Evolutionary conservation across 2,113 vertebrate species (phyloP).

Genomic region (Orycteropus afer): DNA sequence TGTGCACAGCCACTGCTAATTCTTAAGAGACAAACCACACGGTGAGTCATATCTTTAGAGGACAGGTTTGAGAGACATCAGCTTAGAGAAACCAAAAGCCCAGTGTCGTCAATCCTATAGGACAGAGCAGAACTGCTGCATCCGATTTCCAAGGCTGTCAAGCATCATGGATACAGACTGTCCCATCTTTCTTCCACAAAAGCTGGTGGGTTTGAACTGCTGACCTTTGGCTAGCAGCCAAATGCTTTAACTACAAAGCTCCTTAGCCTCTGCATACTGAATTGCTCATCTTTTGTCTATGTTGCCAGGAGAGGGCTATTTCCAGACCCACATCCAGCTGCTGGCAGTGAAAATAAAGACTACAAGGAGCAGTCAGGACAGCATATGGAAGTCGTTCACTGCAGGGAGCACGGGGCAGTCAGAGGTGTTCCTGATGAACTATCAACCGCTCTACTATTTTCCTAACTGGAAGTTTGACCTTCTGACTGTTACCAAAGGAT

Average conservation of each 20-base stretch:
- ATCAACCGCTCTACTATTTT: background rate
- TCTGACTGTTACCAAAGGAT: background rate
- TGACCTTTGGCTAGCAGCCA: too few species aligned
- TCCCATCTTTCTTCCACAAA: too few species aligned
- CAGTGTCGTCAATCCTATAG: too few species aligned
- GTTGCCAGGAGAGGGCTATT: rapidly evolving
- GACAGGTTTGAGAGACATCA: background rate
- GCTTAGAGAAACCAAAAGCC: background rate
- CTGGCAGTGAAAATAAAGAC: rapidly evolving
- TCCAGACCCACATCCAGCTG: rapidly evolving
- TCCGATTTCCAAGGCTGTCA: too few species aligned
- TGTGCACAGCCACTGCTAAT: background rate
- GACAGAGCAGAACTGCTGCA: too few species aligned
- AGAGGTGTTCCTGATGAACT: rapidly evolving
- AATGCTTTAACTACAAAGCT: too few species aligned
- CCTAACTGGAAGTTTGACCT: background rate
- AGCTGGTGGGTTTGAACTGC: too few species aligned
- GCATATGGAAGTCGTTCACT: background rate
- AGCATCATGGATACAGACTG: too few species aligned
- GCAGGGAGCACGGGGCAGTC: rapidly evolving
- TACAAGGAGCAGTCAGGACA: rapidly evolving
- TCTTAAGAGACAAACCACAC: background rate
- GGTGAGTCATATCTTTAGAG: background rate
- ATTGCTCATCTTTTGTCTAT: background rate
- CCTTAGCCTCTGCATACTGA: rapidly evolving